Conservation (phyloP, 37 sponge, comb jelly and placozoan genomes). For the Haliclona indistincta region DNA sequence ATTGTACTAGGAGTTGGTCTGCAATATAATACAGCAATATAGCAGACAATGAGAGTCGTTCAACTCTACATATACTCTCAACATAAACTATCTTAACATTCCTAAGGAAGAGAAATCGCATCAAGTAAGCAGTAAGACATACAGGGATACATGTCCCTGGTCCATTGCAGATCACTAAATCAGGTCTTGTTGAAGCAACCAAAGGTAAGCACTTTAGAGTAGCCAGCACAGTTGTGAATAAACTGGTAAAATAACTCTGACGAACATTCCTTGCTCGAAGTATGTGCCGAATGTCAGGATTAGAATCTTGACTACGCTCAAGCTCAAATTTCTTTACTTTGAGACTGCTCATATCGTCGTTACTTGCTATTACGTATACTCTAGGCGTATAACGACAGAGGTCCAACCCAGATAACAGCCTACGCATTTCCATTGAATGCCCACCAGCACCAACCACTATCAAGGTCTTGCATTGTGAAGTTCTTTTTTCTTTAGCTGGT, state of each 20-base stretch:
- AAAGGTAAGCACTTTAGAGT: constrained; percentile 53
- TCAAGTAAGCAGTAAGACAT: constrained; percentile 65
- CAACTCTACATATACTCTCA: constrained; percentile 95
- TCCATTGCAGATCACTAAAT: constrained; percentile 94
- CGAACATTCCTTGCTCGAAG: constrained; percentile 87
- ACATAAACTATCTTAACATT: constrained; percentile 82
- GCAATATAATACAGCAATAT: constrained; percentile 78
- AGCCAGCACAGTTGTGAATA: constrained; percentile 76
- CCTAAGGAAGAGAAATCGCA: constrained; percentile 49
- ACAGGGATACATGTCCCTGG: constrained; percentile 98
- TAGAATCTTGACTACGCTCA: neutral
- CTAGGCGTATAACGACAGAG: constrained; percentile 63
- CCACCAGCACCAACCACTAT: constrained; percentile 94
- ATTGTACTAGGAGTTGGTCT: constrained; percentile 90
- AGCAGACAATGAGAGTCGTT: constrained; percentile 87
- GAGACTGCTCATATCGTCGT: constrained; percentile 74
- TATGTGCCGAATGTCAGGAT: constrained; percentile 37
- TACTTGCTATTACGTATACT: constrained; percentile 76
- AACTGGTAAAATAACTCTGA: constrained; percentile 78
- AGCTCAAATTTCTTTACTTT: constrained; percentile 70
- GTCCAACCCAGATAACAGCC: constrained; percentile 71
- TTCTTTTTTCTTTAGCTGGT: constrained; percentile 16
- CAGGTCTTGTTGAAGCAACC: constrained; percentile 61
- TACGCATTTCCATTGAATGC: constrained; percentile 91
- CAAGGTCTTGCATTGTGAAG: constrained; percentile 52